A percentile compares a stretch with the other conserved stretches of the same genome.
Conservation (phyloP, 1,140 invertebrate species). For the Cherax destructor region DNA sequence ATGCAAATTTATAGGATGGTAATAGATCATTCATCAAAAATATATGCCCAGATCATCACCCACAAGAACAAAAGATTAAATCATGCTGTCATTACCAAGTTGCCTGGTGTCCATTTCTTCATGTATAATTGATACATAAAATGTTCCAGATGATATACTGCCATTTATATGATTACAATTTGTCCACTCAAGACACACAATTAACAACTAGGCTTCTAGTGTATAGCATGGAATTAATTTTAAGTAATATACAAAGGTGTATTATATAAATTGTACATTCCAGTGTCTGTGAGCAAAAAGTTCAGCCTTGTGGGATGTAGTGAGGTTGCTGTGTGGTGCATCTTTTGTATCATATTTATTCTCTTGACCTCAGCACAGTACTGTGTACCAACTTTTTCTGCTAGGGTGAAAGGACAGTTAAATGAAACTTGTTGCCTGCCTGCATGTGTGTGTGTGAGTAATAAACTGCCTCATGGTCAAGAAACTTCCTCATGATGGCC, state of each 20-base stretch:
- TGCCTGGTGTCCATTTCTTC: conserved; percentile 37
- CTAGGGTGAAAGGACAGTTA: neutral
- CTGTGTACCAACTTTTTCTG: neutral
- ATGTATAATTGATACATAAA: conserved; percentile 30
- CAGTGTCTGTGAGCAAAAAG: conserved; percentile 60
- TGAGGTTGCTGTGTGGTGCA: conserved; percentile 37
- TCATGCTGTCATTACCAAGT: conserved; percentile 18
- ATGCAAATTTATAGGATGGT: neutral
- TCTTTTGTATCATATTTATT: conserved; percentile 66
- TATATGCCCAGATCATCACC: neutral
- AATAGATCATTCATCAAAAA: neutral
- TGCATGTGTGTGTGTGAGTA: too few relatives aligned
- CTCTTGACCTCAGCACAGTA: neutral
- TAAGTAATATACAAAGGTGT: conserved; percentile 54
- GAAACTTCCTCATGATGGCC: neutral
- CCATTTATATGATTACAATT: conserved; percentile 32
- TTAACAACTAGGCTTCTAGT: conserved; percentile 41
- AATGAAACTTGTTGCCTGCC: neutral
- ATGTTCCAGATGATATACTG: conserved; percentile 59
- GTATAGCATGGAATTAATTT: conserved; percentile 58
- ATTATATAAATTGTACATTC: conserved; percentile 66
- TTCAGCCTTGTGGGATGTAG: conserved; percentile 45
- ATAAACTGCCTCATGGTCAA: neutral
- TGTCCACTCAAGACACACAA: conserved; percentile 55
- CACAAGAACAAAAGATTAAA: neutral